These are phyloP conservation scores for Drosophila pachea DNA, from an alignment of 1,140 invertebrate species.

Conservation along the genomic window DNA sequence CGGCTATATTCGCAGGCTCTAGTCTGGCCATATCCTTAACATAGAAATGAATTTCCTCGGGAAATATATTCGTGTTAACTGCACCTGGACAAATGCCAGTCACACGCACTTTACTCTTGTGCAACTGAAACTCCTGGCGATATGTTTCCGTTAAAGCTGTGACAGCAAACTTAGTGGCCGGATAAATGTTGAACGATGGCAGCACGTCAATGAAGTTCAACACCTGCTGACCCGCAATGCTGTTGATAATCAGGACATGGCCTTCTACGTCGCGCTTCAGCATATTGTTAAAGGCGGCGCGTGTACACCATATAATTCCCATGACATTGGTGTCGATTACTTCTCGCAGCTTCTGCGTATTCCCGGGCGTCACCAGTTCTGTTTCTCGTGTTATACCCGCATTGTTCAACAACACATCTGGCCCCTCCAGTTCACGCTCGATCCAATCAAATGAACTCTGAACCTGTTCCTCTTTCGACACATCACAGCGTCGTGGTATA, in stretches of 20 bases:
- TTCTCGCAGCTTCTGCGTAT: constrained; percentile 72
- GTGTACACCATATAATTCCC: constrained; percentile 84
- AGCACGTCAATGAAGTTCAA: constrained; percentile 75
- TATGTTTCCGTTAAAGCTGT: constrained; percentile 83
- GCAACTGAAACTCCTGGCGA: constrained; percentile 81
- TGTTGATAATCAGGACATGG: constrained; percentile 81
- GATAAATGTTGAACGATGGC: constrained; percentile 80
- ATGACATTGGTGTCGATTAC: constrained; percentile 86
- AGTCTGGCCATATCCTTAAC: constrained; percentile 66
- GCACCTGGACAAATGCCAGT: constrained; percentile 82
- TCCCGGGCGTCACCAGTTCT: constrained; percentile 79
- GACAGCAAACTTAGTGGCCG: constrained; percentile 83
- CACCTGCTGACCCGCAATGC: constrained; percentile 75
- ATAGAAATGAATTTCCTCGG: constrained; percentile 64
- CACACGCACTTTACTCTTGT: constrained; percentile 81
- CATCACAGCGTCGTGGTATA: constrained; percentile 81
- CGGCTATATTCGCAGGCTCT: constrained; percentile 80
- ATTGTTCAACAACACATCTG: constrained; percentile 88
- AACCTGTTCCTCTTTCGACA: constrained; percentile 84
- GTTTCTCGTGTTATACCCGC: constrained; percentile 83
- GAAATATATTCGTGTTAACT: constrained; percentile 82
- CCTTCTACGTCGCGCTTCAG: constrained; percentile 82
- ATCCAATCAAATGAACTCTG: constrained; percentile 84
- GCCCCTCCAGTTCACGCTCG: constrained; percentile 82
- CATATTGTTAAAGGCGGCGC: constrained; percentile 85